Evolutionary conservation across 2,888 invertebrate species (phyloP).

Genomic region (Parasteatoda lunata): DNA sequence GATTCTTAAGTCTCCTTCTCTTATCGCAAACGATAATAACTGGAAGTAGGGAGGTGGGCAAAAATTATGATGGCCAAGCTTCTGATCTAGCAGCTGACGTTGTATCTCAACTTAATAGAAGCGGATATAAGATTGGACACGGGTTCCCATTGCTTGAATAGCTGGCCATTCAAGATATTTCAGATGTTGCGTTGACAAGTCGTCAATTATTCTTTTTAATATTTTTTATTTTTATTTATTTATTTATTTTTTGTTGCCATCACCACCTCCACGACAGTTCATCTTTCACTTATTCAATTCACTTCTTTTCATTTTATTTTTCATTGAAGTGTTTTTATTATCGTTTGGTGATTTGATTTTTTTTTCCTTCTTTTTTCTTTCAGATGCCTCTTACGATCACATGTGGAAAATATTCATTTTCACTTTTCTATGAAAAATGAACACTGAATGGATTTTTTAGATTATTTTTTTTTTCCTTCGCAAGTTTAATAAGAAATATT

Average conservation of each 20-base stretch:
- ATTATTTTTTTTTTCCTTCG: too few species aligned
- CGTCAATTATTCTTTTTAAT: conserved; percentile 40
- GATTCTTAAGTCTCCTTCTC: background rate
- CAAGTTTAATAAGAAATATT: too few species aligned
- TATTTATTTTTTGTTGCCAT: background rate
- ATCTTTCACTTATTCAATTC: background rate
- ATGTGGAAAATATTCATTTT: background rate
- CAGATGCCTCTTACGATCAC: background rate
- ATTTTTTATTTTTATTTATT: background rate
- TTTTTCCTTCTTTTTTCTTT: conserved; percentile 4
- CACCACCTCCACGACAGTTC: background rate
- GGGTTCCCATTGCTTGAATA: background rate
- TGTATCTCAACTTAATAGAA: conserved; percentile 38
- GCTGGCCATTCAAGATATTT: background rate
- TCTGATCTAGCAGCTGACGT: conserved; percentile 49
- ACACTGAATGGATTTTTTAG: too few species aligned
- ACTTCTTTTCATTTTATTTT: background rate
- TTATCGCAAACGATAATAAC: background rate
- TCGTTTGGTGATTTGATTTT: too few species aligned
- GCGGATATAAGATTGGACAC: conserved; percentile 40
- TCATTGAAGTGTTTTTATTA: too few species aligned
- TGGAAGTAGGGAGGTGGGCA: background rate
- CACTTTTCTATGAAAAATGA: background rate
- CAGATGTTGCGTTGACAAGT: conserved; percentile 52
- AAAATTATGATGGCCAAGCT: conserved; percentile 3